Evolutionary conservation across 2,113 vertebrate genomes (phyloP), one percentile per base, ranked within the genome.

Genomic region (Cygnus atratus): DNA sequence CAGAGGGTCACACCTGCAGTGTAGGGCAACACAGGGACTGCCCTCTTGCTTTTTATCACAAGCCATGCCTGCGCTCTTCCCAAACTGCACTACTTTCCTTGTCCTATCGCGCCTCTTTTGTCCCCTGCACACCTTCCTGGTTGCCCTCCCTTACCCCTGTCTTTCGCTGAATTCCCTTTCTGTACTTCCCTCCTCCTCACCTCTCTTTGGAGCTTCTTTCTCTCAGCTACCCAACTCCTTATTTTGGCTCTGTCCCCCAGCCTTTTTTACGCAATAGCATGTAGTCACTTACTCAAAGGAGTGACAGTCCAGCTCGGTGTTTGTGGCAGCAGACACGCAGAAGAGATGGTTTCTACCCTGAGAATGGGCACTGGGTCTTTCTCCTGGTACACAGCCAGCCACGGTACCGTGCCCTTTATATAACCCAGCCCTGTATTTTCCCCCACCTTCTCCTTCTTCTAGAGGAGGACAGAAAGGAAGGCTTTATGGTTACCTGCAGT

Each of bases 401-500:
- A 52, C 17, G 2, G 1, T 8, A 5, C 12, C 29, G 21, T 62
- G 39, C 9, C 73, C 19, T 4, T 39, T 15, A 39, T 35, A 73
- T 61, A 33, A 12, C 48, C 67, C 48, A 73, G 66, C 13, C 28
- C 43, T 54, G 16, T 12, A 15, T 66, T 48, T 78, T 13, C 26
- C n/a, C 54, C 22, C 37, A 25, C 5, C 31, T 21, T 31, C 19
- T 37, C 7, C 29, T 70, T 11, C 71, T 63, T 31, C 54, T n/a
- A 25, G 10, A 52, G 35, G 18, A 88, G 6, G 24, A 55, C 21
- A 86, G 72, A 63, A 88, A 83, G 11, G 31, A 83, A 84, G 28
- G 62, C 7, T 73, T 59, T 20, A 17, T 43, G 37, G 29, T 95
- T 92, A 95, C 95, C 90, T 95, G 92, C 43, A 44, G 26, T 29